Base-by-base conservation (phyloP, 2,113 vertebrate species). In the Mastomys coucha region DNA sequence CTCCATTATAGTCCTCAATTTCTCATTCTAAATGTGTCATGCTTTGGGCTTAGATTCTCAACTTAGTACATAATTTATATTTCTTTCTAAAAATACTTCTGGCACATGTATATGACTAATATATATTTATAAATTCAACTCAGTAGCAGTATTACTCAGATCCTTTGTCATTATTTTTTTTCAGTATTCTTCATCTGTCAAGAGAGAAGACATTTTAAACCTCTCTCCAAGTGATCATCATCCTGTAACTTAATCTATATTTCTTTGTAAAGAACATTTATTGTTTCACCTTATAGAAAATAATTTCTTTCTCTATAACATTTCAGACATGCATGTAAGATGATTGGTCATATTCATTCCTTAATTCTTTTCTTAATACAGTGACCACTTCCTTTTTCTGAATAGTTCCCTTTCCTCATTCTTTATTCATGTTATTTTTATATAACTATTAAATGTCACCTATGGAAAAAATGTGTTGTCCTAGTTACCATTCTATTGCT, bases 61-160 rank as follows among this genome's bases (percentile, higher is more conserved):
- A 70, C 33, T 53, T 80, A 90, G 76, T 96, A 42, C 17, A 72
- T 88, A 86, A 80, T 91, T 91, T 86, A 91, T 70, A 86, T 86
- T 73, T 93, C 42, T 65, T 93, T 65, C 91, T n/a, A 53, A 80
- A 91, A 90, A 96, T 91, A 87, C 10, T 78, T 60, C n/a, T 93
- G 53, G 78, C 63, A 91, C 63, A 87, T 93, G 65, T 72, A 86
- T 63, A 73, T 80, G 80, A 80, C 80, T 70, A 91, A 80, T 84
- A 63, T 53, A 7, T 85, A 78, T 60, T 42, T 93, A 85, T 90
- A 90, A 49, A 60, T 85, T 86, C 33, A 78, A 70, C 51, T 36
- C 58, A 69, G 33, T 60, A 51, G 63, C 80, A 45, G 7, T 73
- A 63, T 93, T 80, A 86, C 73, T 87, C 53, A 96, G 60, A 85